These are phyloP conservation scores for Amblyteles armatorius DNA, from an alignment of 2,888 invertebrate genomes.

Conservation along the genomic window DNA sequence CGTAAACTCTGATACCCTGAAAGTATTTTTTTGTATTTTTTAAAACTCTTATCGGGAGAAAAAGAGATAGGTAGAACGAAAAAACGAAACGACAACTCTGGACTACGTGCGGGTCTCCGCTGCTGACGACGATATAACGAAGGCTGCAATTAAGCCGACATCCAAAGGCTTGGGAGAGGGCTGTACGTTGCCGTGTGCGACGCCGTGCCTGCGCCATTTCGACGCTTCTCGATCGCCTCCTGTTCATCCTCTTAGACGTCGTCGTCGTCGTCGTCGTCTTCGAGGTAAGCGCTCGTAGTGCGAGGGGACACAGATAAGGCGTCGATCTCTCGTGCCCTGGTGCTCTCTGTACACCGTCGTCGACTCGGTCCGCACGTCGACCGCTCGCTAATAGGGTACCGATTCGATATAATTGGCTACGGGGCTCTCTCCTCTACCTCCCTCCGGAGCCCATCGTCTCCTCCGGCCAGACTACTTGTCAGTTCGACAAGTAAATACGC, in stretches of 20 bases:
- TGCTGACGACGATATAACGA: conserved; percentile 65
- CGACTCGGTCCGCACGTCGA: conserved; percentile 59
- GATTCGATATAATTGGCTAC: conserved; percentile 68
- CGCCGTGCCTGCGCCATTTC: conserved; percentile 43
- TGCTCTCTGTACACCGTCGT: conserved; percentile 7
- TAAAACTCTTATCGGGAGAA: conserved; percentile 17
- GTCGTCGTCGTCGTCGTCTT: conserved; percentile 41
- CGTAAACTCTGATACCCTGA: not conserved
- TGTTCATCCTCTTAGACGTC: conserved; percentile 32
- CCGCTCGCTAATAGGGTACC: conserved; percentile 67
- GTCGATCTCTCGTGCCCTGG: conserved; percentile 51
- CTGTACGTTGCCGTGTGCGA: conserved; percentile 48
- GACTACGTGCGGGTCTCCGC: conserved; percentile 6
- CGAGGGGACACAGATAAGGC: conserved; percentile 62
- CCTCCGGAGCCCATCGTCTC: conserved; percentile 48
- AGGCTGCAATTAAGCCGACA: conserved; percentile 66
- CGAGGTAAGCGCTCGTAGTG: conserved; percentile 49
- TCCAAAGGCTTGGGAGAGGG: conserved; percentile 53
- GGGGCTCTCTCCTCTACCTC: conserved; percentile 30
- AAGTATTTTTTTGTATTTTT: not conserved
- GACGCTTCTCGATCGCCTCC: conserved; percentile 34
- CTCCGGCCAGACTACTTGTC: conserved; percentile 55
- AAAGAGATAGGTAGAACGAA: conserved; percentile 20
- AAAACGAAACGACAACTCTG: not conserved
- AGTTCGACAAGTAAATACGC: conserved; percentile 62